Evolutionary conservation across 2,888 invertebrate species (phyloP).

Genomic region (Craniophora ligustri): DNA sequence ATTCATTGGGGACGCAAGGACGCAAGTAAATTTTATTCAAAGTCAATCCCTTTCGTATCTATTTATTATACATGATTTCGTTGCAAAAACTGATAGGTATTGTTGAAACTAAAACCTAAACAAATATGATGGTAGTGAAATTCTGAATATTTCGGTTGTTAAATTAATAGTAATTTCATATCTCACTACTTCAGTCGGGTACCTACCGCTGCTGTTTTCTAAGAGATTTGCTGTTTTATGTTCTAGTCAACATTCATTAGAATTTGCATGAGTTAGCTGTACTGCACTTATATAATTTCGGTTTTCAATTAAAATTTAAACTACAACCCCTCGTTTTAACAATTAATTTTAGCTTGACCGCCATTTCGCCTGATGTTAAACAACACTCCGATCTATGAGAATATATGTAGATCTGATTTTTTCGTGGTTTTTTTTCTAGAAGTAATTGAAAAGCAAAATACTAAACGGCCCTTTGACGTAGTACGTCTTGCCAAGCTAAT

Average conservation of each 20-base stretch:
- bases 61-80: conserved; percentile 40
- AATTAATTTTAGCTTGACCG: too few species aligned
- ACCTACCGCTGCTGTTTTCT: background rate
- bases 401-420: too few species aligned
- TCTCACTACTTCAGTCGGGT: conserved; percentile 45
- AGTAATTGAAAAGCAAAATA: too few species aligned
- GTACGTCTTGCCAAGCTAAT: background rate
- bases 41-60: conserved; percentile 44
- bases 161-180: conserved; percentile 47
- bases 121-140: conserved; percentile 34
- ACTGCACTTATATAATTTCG: background rate
- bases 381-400: too few species aligned
- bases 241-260: conserved; percentile 2
- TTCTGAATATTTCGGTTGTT: conserved; percentile 21
- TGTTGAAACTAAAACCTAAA: conserved; percentile 46
- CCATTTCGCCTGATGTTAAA: too few species aligned
- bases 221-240: conserved; percentile 10
- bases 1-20: conserved; percentile 42
- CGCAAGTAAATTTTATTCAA: conserved; percentile 46
- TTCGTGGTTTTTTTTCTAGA: too few species aligned
- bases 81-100: conserved; percentile 46
- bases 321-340: too few species aligned
- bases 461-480: background rate
- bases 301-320: background rate
- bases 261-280: background rate